Conservation (phyloP, 2,113 vertebrate species). For the Talpa occidentalis region DNA sequence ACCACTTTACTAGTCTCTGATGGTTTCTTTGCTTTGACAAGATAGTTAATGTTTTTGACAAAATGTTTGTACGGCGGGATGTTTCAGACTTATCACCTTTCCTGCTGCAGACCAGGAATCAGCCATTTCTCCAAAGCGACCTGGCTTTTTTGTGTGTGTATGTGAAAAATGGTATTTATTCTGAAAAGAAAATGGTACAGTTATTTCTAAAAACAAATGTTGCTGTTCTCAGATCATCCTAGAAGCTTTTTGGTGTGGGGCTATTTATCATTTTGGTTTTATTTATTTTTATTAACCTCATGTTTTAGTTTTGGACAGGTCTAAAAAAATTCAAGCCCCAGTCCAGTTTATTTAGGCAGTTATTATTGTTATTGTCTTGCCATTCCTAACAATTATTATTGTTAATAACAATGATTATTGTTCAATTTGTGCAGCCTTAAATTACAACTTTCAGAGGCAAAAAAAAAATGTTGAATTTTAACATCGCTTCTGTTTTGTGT, state of each 20-base stretch:
- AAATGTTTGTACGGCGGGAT: not conserved
- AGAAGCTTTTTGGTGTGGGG: slow-evolving; percentile 14
- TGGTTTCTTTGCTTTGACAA: slow-evolving; percentile 49
- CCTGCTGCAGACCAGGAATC: not conserved
- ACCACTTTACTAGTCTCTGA: not conserved
- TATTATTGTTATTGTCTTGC: too few relatives aligned
- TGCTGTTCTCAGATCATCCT: slow-evolving; percentile 17
- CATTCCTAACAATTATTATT: too few relatives aligned
- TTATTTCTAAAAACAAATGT: slow-evolving; percentile 27
- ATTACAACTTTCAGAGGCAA: slow-evolving; percentile 32
- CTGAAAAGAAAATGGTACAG: not conserved
- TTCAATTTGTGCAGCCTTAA: slow-evolving; percentile 38
- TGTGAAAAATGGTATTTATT: not conserved
- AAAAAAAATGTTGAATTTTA: not conserved
- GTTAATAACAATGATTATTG: not conserved
- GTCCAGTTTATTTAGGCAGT: slow-evolving; percentile 33
- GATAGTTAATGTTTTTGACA: not conserved
- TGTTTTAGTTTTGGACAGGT: slow-evolving; percentile 41
- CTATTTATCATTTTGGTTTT: slow-evolving; percentile 2
- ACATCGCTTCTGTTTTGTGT: slow-evolving; percentile 7
- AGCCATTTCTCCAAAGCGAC: slow-evolving; percentile 26
- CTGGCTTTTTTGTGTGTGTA: not conserved
- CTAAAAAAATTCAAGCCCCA: not conserved
- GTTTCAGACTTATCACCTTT: slow-evolving; percentile 8
- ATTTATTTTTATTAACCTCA: slow-evolving; percentile 42